These are phyloP conservation scores for Agriopis leucophaearia DNA, from an alignment of 2,888 invertebrate genomes.

Conservation along the genomic window DNA sequence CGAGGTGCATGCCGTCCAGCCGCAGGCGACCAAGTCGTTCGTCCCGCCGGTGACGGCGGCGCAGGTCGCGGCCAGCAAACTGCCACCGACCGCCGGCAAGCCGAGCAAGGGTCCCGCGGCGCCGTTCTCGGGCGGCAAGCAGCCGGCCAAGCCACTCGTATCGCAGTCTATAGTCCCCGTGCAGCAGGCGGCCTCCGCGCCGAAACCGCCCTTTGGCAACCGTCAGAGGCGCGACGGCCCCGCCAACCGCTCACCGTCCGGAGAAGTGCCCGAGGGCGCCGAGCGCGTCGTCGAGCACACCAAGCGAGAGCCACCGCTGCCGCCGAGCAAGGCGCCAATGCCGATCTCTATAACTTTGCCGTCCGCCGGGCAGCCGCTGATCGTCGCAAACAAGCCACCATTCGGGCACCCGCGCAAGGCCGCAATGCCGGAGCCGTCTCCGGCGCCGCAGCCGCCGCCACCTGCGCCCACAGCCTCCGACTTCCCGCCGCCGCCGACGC, in stretches of 20 bases:
- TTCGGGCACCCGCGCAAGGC: slow-evolving; percentile 79
- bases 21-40: slow-evolving; percentile 64
- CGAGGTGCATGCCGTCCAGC: slow-evolving; percentile 46
- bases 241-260: slow-evolving; percentile 73
- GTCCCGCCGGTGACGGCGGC: slow-evolving; percentile 61
- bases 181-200: slow-evolving; percentile 76
- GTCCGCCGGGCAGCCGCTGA: slow-evolving; percentile 77
- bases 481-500: slow-evolving; percentile 82
- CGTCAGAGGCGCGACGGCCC: slow-evolving; percentile 79
- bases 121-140: slow-evolving; percentile 79
- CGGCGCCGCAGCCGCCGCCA: slow-evolving; percentile 75
- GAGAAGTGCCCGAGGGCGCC: slow-evolving; percentile 63
- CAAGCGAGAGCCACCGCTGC: slow-evolving; percentile 74
- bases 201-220: slow-evolving; percentile 80
- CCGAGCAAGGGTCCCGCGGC: slow-evolving; percentile 76
- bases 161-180: slow-evolving; percentile 78
- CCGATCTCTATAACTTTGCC: slow-evolving; percentile 82
- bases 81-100: slow-evolving; percentile 66
- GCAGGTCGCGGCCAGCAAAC: slow-evolving; percentile 61
- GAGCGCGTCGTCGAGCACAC: slow-evolving; percentile 65
- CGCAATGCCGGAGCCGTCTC: slow-evolving; percentile 66
- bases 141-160: slow-evolving; percentile 74
- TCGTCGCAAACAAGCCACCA: slow-evolving; percentile 81
- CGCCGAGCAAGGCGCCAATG: slow-evolving; percentile 81
- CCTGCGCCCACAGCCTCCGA: slow-evolving; percentile 82